Evolutionary conservation across 2,797 vertebrate species (phyloP), one percentile per base, ranked within the genome.

Genomic region (Orientallactaga sibirica): DNA sequence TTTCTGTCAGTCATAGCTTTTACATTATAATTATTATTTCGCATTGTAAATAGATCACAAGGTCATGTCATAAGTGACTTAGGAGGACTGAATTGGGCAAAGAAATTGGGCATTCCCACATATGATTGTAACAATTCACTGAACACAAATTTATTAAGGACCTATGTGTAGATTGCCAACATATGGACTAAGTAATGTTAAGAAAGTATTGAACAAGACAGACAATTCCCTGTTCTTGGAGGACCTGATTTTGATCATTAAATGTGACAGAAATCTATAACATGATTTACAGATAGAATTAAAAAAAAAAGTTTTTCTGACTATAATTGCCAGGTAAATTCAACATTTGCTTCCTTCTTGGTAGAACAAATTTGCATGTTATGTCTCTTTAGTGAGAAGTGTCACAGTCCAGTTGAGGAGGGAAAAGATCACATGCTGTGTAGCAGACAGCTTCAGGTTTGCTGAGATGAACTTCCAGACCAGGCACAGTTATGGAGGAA

Each of bases 21-120:
- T 48, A 16, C 77, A 4, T 90, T n/a, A 89, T 76, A 86, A 86
- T 77, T 91, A 27, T 55, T 95, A 61, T 37, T 79, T 90, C 22
- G 70, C 11, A 11, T 1, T 76, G 14, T 81, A n/a, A 77, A 37
- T 62, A 73, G 18, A 67, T 20, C 68, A n/a, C 0, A 90, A 83
- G 90, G 18, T 61, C 84, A 80, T 58, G 48, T 86, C 18, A 27
- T 12, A 96, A 88, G 2, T 73, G 48, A 92, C 37, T 74, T 29
- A 43, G 33, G 75, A 92, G 2, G 5, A 71, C 43, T 88, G 27
- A 86, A 61, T 55, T 66, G 20, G 33, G 7, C 33, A 18, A 27
- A 86, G 29, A 82, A 70, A 24, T 33, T 66, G 19, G 9, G 43
- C 7, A 92, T 74, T 68, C 75, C 64, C 48, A 74, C 33, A 58